phyloP scores from a whole-genome alignment of 2,113 vertebrate genomes.

The Pachypanchax playfairii region DNA sequence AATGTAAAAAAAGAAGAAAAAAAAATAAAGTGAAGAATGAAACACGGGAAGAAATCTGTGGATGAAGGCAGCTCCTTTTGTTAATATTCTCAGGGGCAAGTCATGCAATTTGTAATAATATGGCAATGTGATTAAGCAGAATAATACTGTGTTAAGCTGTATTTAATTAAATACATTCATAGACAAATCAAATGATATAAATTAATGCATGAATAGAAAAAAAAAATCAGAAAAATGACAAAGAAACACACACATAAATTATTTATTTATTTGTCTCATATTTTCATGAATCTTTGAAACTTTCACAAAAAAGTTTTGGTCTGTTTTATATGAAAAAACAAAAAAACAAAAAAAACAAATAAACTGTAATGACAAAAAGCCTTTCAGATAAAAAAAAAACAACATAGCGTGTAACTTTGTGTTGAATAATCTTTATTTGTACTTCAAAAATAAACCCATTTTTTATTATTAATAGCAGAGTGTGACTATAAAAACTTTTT shows the following conservation, averaged over 20 bases:
- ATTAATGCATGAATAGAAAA: not conserved
- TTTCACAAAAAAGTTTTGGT: not conserved
- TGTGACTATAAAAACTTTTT: no score
- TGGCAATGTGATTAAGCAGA: constrained; percentile 2
- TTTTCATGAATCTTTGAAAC: no score
- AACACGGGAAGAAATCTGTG: not conserved
- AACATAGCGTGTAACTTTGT: no score
- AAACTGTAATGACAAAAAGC: no score
- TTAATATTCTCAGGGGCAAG: constrained; percentile 17
- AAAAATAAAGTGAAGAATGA: constrained; percentile 26
- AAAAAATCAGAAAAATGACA: constrained; percentile 1
- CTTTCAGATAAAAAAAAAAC: no score
- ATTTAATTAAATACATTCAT: constrained; percentile 9
- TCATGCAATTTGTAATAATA: not conserved
- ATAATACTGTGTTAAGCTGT: not conserved
- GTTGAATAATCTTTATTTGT: no score
- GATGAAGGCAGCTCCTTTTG: not conserved
- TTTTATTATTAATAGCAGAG: no score
- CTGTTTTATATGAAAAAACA: not conserved
- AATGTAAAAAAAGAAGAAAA: no score
- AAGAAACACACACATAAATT: not conserved
- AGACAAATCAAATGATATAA: not conserved
- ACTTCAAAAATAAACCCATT: no score
- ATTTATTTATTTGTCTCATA: no score
- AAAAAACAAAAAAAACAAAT: not conserved